A percentile compares a stretch with the other conserved stretches of the same genome.
Evolutionary conservation across 2,888 invertebrate species (phyloP).

Genomic region (Perizoma flavofasciatum): DNA sequence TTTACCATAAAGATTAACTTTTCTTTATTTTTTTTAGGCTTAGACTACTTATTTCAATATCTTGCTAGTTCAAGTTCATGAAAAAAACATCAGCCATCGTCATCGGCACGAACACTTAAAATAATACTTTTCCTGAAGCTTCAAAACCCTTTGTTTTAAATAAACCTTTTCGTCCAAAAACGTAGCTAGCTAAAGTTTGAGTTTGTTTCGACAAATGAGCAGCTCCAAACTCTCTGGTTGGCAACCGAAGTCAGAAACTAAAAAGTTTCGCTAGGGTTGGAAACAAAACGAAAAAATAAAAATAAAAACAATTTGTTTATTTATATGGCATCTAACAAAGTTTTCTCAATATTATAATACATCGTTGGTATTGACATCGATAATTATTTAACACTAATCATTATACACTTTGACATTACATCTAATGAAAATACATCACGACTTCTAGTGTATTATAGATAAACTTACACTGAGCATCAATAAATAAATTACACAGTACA

Average conservation of each 20-base stretch:
- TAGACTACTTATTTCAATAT: no score
- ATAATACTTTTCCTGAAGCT: no score
- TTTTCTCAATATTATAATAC: conserved; percentile 70
- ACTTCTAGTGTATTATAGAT: conserved; percentile 67
- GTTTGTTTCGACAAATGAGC: conserved; percentile 21
- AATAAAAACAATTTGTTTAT: conserved; percentile 82
- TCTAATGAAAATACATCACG: conserved; percentile 63
- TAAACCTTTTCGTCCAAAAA: neutral
- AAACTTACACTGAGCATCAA: conserved; percentile 63
- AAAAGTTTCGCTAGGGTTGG: conserved; percentile 13
- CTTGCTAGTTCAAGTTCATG: no score
- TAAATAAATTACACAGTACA: conserved; percentile 71
- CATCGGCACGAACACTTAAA: no score
- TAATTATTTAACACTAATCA: conserved; percentile 63
- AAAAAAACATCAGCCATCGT: no score
- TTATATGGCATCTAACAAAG: conserved; percentile 80
- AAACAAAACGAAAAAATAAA: conserved; percentile 55
- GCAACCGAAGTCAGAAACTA: conserved; percentile 7
- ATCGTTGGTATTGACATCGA: conserved; percentile 81
- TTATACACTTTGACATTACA: conserved; percentile 67
- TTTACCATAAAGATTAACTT: no score
- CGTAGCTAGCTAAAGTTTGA: conserved; percentile 8
- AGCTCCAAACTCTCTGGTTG: conserved; percentile 15
- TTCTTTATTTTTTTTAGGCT: no score
- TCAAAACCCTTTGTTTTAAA: no score